Conservation (phyloP, 2,797 vertebrate genomes). For the Sitta carolinensis region DNA sequence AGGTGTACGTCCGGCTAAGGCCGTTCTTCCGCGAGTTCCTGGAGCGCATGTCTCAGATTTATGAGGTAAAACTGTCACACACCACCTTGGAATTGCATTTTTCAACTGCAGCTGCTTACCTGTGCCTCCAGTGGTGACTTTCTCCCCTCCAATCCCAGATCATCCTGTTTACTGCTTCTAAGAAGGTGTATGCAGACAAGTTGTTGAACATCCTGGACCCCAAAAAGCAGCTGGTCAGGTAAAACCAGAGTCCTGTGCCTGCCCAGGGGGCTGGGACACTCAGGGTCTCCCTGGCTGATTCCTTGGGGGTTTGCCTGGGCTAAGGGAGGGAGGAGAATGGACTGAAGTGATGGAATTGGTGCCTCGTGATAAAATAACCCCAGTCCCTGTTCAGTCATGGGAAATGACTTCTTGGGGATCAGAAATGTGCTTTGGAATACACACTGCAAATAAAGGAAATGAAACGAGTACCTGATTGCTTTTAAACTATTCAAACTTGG, state of each 20-base stretch:
- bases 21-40: conserved; percentile 98
- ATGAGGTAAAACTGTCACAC: conserved; percentile 84
- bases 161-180: conserved; percentile 99
- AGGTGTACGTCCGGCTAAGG: conserved; percentile 97
- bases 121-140: conserved; percentile 32
- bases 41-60: conserved; percentile 98
- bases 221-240: conserved; percentile 99
- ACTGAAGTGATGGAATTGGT: not conserved
- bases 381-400: accelerated
- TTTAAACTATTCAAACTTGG: not conserved
- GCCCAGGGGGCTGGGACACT: not conserved
- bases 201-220: conserved; percentile 98
- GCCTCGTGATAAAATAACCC: not conserved
- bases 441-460: not conserved
- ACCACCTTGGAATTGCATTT: not conserved
- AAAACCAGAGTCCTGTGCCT: conserved; percentile 1
- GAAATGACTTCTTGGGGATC: not conserved
- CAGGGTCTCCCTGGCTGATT: not conserved
- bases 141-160: conserved; percentile 81
- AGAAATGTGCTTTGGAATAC: not conserved
- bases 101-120: not conserved
- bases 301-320: not conserved
- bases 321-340: not conserved
- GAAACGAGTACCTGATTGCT: not conserved
- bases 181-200: conserved; percentile 99